These are phyloP conservation scores for Peromyscus polionotus DNA, from an alignment of 2,113 vertebrate species.

Conservation along the genomic window DNA sequence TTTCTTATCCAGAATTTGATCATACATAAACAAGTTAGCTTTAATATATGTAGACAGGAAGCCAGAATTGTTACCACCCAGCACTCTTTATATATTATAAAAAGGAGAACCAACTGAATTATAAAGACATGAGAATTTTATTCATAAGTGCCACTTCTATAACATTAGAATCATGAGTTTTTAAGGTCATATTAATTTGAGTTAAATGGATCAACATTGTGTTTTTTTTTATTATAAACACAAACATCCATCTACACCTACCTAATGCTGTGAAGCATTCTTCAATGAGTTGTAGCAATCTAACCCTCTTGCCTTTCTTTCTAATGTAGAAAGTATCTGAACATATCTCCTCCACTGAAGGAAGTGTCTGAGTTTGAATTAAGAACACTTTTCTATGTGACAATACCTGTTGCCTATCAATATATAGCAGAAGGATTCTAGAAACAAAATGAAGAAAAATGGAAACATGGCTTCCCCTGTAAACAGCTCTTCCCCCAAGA, in stretches of 20 bases:
- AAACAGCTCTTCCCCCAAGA: neutral
- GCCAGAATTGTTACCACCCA: slow-evolving; percentile 47
- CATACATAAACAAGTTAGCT: slow-evolving; percentile 80
- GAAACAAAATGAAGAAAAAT: neutral
- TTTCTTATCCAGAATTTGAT: slow-evolving; percentile 85
- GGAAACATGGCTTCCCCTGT: neutral
- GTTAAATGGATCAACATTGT: slow-evolving; percentile 72
- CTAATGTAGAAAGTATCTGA: slow-evolving; percentile 58
- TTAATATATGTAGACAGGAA: slow-evolving; percentile 80
- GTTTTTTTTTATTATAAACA: neutral
- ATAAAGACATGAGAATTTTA: slow-evolving; percentile 82
- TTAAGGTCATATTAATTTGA: slow-evolving; percentile 77
- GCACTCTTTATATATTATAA: slow-evolving; percentile 81
- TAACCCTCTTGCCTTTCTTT: slow-evolving; percentile 57
- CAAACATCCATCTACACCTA: slow-evolving; percentile 36
- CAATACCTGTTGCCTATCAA: neutral
- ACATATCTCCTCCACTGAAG: neutral
- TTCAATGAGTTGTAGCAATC: slow-evolving; percentile 51
- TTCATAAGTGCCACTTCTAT: slow-evolving; percentile 83
- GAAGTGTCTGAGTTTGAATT: neutral
- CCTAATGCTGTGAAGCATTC: slow-evolving; percentile 51
- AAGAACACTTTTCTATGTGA: neutral
- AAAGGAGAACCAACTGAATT: slow-evolving; percentile 82
- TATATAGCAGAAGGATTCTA: neutral
- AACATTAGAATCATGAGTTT: slow-evolving; percentile 71